A percentile compares a stretch with the other conserved stretches of the same genome.
These are phyloP conservation scores for Elysia crispata DNA, from an alignment of 2,888 invertebrate species.

Conservation along the genomic window DNA sequence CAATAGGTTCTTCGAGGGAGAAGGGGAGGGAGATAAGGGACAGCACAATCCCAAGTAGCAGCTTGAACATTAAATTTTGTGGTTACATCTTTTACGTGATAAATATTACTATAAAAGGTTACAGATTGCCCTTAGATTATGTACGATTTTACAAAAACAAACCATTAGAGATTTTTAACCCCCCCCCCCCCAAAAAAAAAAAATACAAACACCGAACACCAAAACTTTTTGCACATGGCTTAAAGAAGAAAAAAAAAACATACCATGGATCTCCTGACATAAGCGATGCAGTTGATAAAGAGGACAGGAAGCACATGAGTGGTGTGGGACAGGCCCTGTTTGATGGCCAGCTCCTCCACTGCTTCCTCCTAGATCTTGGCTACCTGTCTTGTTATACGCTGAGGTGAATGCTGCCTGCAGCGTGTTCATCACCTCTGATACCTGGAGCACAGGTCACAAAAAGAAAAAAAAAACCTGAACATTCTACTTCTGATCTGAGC, in stretches of 20 bases:
- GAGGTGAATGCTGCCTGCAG: constrained; percentile 85
- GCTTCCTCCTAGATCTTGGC: background rate
- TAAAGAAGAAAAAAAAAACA: constrained; percentile 18
- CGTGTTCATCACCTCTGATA: constrained; percentile 79
- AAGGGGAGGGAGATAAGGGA: too few species aligned
- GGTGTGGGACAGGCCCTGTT: constrained; percentile 69
- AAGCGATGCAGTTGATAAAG: constrained; percentile 96
- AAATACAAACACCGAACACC: background rate
- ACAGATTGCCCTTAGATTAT: too few species aligned
- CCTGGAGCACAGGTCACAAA: constrained; percentile 78
- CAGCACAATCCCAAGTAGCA: too few species aligned
- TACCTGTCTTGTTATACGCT: constrained; percentile 62
- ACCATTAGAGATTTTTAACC: too few species aligned
- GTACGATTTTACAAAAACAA: too few species aligned
- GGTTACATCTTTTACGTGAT: too few species aligned
- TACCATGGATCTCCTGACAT: constrained; percentile 80
- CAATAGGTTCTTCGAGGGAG: too few species aligned
- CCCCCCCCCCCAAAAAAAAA: too few species aligned
- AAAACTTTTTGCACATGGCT: background rate
- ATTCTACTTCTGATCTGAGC: too few species aligned
- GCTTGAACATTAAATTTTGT: too few species aligned
- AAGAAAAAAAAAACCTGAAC: too few species aligned
- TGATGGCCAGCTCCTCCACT: background rate
- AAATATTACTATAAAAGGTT: too few species aligned
- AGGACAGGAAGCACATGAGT: constrained; percentile 94